These are phyloP conservation scores for Radopholus similis DNA, from an alignment of 1,140 invertebrate species.

Conservation along the genomic window DNA sequence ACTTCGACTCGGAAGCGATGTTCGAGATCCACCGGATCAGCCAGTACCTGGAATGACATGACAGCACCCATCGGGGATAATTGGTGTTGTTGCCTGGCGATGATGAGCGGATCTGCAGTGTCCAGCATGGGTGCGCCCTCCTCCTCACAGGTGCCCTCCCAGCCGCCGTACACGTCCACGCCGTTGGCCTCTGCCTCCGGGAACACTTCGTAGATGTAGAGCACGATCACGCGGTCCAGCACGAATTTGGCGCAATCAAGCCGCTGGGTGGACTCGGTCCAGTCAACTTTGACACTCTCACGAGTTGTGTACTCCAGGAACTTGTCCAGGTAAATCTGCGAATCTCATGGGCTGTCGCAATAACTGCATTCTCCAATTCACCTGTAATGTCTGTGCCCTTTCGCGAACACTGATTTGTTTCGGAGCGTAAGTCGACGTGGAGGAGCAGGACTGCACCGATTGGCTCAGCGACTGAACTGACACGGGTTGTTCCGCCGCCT, in stretches of 20 bases:
- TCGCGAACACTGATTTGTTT: conserved; percentile 42
- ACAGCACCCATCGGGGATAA: not conserved
- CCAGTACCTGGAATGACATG: conserved; percentile 24
- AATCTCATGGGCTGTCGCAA: not conserved
- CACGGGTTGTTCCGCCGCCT: too few species aligned
- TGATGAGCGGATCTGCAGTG: conserved; percentile 57
- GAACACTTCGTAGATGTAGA: conserved; percentile 53
- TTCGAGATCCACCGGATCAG: conserved; percentile 57
- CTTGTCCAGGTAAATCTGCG: conserved; percentile 55
- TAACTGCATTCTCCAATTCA: conserved; percentile 14
- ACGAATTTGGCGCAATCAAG: conserved; percentile 49
- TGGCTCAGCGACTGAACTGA: not conserved
- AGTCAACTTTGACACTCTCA: conserved; percentile 53
- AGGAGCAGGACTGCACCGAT: not conserved
- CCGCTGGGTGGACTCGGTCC: conserved; percentile 40
- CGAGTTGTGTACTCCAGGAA: conserved; percentile 54
- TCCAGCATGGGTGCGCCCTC: conserved; percentile 41
- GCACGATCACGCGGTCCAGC: conserved; percentile 45
- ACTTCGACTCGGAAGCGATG: conserved; percentile 40
- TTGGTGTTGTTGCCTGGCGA: conserved; percentile 39
- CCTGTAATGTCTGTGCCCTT: conserved; percentile 51
- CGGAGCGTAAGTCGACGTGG: conserved; percentile 8
- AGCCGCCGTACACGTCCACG: conserved; percentile 55
- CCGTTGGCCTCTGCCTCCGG: conserved; percentile 50
- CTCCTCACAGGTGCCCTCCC: conserved; percentile 38